Conservation (phyloP, 2,113 vertebrate species). For the Plecturocebus donacophilus region DNA sequence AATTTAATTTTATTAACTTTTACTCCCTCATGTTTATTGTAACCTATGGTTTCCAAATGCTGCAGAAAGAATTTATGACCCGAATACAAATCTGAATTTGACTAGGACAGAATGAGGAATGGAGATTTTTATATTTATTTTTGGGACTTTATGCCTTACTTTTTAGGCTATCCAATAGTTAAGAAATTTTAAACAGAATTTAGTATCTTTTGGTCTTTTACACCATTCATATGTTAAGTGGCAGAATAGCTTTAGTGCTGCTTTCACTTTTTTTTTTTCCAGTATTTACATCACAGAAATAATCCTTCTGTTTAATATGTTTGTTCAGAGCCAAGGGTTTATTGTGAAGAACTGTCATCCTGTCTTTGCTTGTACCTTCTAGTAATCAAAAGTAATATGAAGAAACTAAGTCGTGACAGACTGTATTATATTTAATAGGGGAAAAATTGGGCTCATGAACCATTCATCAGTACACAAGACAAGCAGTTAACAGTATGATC, state of each 20-base stretch:
- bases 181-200: background rate
- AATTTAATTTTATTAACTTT: slow-evolving; percentile 25
- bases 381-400: background rate
- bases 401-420: background rate
- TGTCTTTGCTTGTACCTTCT: background rate
- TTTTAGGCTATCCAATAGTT: background rate
- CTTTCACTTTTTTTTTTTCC: background rate
- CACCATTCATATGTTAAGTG: background rate
- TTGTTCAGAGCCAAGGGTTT: background rate
- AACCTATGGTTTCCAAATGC: background rate
- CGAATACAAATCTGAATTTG: background rate
- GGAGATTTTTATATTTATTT: slow-evolving; percentile 10
- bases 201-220: background rate
- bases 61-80: background rate
- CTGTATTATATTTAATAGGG: background rate
- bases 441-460: background rate
- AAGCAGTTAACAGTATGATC: background rate
- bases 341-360: background rate
- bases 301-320: background rate
- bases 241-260: background rate
- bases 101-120: background rate
- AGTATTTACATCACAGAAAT: background rate
- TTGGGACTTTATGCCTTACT: background rate
- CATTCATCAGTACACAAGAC: background rate
- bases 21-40: background rate